Evolutionary conservation across 1,140 invertebrate species (phyloP).

Genomic region (Drosophila mauritiana): DNA sequence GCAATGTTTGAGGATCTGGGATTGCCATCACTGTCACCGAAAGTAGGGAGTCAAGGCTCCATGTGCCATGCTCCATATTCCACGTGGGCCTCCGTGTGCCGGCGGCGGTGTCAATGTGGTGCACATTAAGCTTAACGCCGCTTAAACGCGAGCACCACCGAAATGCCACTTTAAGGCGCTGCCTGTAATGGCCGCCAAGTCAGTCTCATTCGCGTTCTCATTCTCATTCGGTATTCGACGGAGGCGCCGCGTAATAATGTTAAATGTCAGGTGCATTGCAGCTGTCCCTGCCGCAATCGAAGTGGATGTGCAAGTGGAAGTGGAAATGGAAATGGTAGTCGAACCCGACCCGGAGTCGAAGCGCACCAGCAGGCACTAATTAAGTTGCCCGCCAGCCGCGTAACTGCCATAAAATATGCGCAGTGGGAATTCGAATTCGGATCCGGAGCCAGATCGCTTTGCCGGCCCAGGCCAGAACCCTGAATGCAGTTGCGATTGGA

Average conservation of each 20-base stretch:
- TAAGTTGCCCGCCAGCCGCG: conserved; percentile 57
- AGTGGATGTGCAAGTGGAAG: conserved; percentile 17
- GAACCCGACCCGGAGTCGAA: conserved; percentile 26
- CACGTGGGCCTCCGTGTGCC: conserved; percentile 7
- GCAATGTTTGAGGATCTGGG: neutral
- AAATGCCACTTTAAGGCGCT: conserved; percentile 55
- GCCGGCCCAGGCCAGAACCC: conserved; percentile 33
- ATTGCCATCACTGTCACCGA: neutral
- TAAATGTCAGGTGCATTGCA: conserved; percentile 81
- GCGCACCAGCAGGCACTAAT: conserved; percentile 53
- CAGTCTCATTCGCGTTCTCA: neutral
- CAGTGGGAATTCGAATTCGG: conserved; percentile 58
- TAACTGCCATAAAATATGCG: conserved; percentile 63
- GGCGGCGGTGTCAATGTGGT: conserved; percentile 72
- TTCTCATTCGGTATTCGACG: conserved; percentile 31
- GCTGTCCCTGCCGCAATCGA: conserved; percentile 55
- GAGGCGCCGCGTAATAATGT: conserved; percentile 74
- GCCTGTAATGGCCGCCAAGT: conserved; percentile 48
- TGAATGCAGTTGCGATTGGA: conserved; percentile 20
- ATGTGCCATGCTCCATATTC: neutral
- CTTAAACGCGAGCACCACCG: conserved; percentile 39
- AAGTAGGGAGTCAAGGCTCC: neutral
- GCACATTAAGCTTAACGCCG: conserved; percentile 74
- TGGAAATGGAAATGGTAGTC: conserved; percentile 3
- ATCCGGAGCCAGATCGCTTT: conserved; percentile 53